phyloP scores from a whole-genome alignment of 2,888 invertebrate species.

The Drosophila putrida region DNA sequence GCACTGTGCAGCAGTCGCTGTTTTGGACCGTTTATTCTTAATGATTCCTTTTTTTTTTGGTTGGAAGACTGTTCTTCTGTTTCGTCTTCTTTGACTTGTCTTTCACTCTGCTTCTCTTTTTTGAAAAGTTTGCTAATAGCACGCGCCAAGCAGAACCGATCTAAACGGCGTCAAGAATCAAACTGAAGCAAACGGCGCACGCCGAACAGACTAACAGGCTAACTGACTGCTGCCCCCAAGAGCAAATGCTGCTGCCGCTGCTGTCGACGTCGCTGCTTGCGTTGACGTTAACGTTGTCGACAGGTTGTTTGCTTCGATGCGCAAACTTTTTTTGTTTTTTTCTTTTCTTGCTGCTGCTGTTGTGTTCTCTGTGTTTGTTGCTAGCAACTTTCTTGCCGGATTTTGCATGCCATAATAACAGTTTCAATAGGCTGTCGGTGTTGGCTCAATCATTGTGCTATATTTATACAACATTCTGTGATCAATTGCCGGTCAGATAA shows the following conservation, averaged over 20 bases:
- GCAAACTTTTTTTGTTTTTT: slow-evolving; percentile 66
- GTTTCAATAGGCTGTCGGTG: slow-evolving; percentile 35
- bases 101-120: slow-evolving; percentile 16
- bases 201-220: slow-evolving; percentile 31
- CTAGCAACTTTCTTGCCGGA: slow-evolving; percentile 72
- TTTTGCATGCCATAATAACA: slow-evolving; percentile 71
- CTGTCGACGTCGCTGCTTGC: slow-evolving; percentile 30
- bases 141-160: slow-evolving; percentile 82
- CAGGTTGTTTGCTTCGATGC: slow-evolving; percentile 72
- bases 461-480: slow-evolving; percentile 52
- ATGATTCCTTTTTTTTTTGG: not conserved
- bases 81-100: slow-evolving; percentile 19
- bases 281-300: slow-evolving; percentile 41
- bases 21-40: slow-evolving; percentile 44
- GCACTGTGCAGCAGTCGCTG: slow-evolving; percentile 53
- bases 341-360: slow-evolving; percentile 24
- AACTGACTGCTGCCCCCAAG: no score
- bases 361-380: slow-evolving; percentile 53
- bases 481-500: slow-evolving; percentile 44
- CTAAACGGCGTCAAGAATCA: slow-evolving; percentile 85
- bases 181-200: slow-evolving; percentile 81
- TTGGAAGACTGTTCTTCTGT: not conserved
- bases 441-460: slow-evolving; percentile 52
- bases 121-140: slow-evolving; percentile 38
- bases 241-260: slow-evolving; percentile 13